Conservation (phyloP, 2,797 vertebrate genomes). For the Acrossocheilus wenchowensis region DNA sequence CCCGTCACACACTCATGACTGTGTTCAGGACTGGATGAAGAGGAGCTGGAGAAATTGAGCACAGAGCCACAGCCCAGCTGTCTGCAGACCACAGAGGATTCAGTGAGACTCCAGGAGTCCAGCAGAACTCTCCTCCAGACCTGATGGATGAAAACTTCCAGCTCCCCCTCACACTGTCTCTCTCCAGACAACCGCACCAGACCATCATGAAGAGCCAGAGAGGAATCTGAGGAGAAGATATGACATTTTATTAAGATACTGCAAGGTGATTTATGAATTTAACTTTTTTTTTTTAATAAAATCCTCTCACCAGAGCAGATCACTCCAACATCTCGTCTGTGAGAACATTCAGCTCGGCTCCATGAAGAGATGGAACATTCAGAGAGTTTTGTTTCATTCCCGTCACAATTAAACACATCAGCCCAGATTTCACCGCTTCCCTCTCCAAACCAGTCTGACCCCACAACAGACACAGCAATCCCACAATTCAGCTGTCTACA, state of each 20-base stretch:
- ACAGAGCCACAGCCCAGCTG: constrained; percentile 16
- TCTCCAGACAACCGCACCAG: constrained; percentile 40
- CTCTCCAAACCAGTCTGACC: not conserved
- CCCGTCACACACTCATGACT: not conserved
- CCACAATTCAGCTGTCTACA: constrained; percentile 15
- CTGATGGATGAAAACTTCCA: no score
- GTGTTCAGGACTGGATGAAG: constrained; percentile 10
- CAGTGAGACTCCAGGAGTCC: constrained; percentile 55
- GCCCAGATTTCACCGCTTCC: not conserved
- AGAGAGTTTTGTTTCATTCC: constrained; percentile 18
- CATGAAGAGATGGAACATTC: constrained; percentile 17
- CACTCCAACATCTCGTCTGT: constrained; percentile 64
- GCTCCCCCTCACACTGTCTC: no score
- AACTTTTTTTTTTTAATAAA: no score
- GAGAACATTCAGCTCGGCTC: constrained; percentile 40
- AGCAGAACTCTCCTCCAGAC: no score
- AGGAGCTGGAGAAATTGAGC: not conserved
- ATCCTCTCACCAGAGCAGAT: constrained; percentile 71
- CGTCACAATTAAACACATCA: constrained; percentile 9
- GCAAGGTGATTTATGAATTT: no score
- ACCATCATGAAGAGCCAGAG: not conserved
- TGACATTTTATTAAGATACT: not conserved
- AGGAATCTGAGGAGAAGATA: not conserved
- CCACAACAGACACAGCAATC: not conserved
- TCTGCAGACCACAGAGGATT: constrained; percentile 3